Base-by-base conservation (phyloP, 2,113 vertebrate genomes). In the Melanotaenia duboulayi region DNA sequence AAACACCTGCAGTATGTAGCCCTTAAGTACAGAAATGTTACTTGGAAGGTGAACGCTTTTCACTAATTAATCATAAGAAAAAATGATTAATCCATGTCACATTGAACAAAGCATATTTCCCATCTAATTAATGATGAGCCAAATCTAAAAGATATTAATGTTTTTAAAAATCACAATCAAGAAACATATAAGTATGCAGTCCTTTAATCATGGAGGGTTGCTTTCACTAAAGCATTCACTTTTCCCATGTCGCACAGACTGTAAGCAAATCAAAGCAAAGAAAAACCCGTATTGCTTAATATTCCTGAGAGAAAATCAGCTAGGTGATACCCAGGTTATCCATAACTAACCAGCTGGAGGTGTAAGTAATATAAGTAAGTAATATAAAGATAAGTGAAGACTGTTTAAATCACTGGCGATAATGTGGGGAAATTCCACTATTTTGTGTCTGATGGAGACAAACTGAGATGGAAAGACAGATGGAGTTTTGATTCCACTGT, bases 201-300 rank as follows among this genome's bases (percentile, higher is more conserved):
- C 73, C 68, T 90, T 87, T 90, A 89, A 79, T 89, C 51, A 10
- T 80, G 61, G 9, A 81, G 69, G 65, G 72, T 59, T 68, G 68
- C 68, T 80, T 62, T 72, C 76, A 78, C 75, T 65, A 72, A 82
- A 81, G 71, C 79, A 76, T 71, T 81, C 64, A 65, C 73, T 79
- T 63, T 64, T 54, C 71, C 78, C 65, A 16, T 46, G 49, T 78
- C 71, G 51, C 22, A 74, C 65, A 51, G 49, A 59, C 73, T 35
- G 55, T 68, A 76, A 71, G 54, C 56, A 71, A 61, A 65, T 32
- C n/a, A 22, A 37, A 35, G 16, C 1, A 1, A 65, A 28, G 25
- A 1, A 51, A 28, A 35, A 59, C 40, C 24, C 59, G 11, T 20
- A 5, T 56, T 0, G 11, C 59, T 2, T 19, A 7, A 69, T 37